Evolutionary conservation across 1,140 invertebrate species (phyloP).

Genomic region (Leptopilina clavipes): DNA sequence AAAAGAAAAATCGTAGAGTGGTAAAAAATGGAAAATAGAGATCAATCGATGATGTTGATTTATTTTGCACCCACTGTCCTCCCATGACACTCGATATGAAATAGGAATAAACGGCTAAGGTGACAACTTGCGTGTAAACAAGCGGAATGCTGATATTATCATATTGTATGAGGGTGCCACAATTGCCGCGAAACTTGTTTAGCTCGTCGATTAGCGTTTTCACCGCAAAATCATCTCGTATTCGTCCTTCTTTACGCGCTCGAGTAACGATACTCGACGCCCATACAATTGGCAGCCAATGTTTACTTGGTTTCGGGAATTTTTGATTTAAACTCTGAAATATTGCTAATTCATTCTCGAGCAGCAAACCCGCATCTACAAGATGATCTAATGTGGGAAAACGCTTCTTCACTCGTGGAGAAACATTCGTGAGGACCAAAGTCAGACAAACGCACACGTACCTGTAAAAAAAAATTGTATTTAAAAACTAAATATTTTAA

Average conservation of each 20-base stretch:
- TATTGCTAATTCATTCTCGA: conserved; percentile 88
- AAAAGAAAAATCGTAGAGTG: conserved; percentile 89
- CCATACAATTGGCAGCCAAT: conserved; percentile 97
- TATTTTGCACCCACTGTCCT: conserved; percentile 83
- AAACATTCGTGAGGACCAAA: conserved; percentile 88
- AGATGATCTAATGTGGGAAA: conserved; percentile 93
- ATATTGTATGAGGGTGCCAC: conserved; percentile 87
- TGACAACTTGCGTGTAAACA: conserved; percentile 96
- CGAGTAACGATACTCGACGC: conserved; percentile 90
- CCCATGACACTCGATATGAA: conserved; percentile 89
- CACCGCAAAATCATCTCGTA: conserved; percentile 93
- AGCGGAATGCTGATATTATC: conserved; percentile 94
- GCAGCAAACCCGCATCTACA: conserved; percentile 90
- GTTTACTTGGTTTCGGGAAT: conserved; percentile 91
- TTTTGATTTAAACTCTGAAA: conserved; percentile 87
- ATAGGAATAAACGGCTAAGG: conserved; percentile 93
- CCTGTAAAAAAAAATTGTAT: conserved; percentile 58
- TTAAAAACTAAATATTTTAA: neutral
- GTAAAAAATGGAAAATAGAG: conserved; percentile 93
- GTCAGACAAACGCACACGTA: conserved; percentile 89
- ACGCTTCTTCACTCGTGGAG: conserved; percentile 91
- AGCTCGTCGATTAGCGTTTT: conserved; percentile 93
- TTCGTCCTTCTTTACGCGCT: conserved; percentile 91
- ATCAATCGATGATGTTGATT: conserved; percentile 76
- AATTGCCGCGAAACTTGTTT: conserved; percentile 90